Percentiles rank a stretch among this genome's conserved stretches.
These are phyloP conservation scores for Salvelinus namaycush DNA, from an alignment of 2,113 vertebrate genomes.

Conservation along the genomic window DNA sequence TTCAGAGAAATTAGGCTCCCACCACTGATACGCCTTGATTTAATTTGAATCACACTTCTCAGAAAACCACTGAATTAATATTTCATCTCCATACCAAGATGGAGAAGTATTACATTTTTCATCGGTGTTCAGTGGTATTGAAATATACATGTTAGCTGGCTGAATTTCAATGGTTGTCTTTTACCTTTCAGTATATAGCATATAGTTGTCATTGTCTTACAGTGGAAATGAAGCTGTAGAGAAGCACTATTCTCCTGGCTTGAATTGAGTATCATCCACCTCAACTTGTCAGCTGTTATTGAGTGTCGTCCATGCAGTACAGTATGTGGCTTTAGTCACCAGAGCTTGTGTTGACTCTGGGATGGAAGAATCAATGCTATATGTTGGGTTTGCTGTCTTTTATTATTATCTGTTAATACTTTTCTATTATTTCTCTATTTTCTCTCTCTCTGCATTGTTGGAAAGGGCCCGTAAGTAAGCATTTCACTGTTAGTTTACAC, in stretches of 20 bases:
- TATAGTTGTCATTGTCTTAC: not conserved
- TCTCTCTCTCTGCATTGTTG: too few species aligned
- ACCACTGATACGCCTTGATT: constrained; percentile 66
- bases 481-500: too few species aligned
- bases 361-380: too few species aligned
- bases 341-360: too few species aligned
- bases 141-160: constrained; percentile 31
- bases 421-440: too few species aligned
- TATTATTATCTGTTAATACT: too few species aligned
- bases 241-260: not conserved
- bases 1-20: constrained; percentile 68
- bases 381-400: too few species aligned
- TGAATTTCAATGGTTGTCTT: constrained; percentile 2
- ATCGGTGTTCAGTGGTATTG: constrained; percentile 35
- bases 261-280: not conserved
- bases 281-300: not conserved
- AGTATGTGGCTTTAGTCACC: not conserved
- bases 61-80: constrained; percentile 33
- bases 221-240: not conserved
- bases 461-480: too few species aligned
- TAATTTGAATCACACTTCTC: constrained; percentile 67
- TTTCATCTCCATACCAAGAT: constrained; percentile 42
- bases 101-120: constrained; percentile 42
- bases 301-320: not conserved
- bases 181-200: not conserved